Evolutionary conservation across 2,888 invertebrate genomes (phyloP), one percentile per base, ranked within the genome.

Genomic region (Chesias legatella): DNA sequence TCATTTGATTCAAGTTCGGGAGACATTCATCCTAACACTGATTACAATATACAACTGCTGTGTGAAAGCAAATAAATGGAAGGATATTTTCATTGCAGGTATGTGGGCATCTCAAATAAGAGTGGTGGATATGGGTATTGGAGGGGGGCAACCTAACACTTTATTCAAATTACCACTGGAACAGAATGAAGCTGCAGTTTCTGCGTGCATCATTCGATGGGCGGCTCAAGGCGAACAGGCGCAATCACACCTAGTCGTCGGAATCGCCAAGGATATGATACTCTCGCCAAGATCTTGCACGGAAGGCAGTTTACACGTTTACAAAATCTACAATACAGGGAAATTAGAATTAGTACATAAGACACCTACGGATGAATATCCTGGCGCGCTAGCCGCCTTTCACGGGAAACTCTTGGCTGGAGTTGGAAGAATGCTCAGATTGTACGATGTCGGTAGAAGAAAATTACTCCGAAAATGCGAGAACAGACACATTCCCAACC

Each of bases 381-480:
- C 97, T 0, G 92, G 93, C 8, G 97, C 98, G 0, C 88, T 98
- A 33, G 96, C 96, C 53, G 90, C 95, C 0, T 98, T 98, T 72
- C 97, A 98, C 67, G 99, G 99, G 0, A 90, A 95, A 49, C 91
- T 98, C 0, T 76, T 99, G 13, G 95, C 97, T 0, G 98, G 98
- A 0, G 95, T 99, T 7, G 99, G 99, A 0, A 92, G 94, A 47
- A 94, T 95, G 90, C 83, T 99, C 11, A 89, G 99, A 35, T 90
- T 99, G 23, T 99, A 99, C 73, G 99, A 99, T 71, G 91, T 98
- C 64, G 99, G 99, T 2, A 60, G 79, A 50, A 96, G 98, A 77
- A 99, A 99, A 78, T 85, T 99, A 41, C 80, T 99, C 29, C 91
- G 98, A 35, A 99, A 99, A 86, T 99, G 99, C 84, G 99, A 99